Percentiles rank a stretch among this genome's conserved stretches.
Evolutionary conservation across 2,113 vertebrate genomes (phyloP).

Genomic region (Martes martes): DNA sequence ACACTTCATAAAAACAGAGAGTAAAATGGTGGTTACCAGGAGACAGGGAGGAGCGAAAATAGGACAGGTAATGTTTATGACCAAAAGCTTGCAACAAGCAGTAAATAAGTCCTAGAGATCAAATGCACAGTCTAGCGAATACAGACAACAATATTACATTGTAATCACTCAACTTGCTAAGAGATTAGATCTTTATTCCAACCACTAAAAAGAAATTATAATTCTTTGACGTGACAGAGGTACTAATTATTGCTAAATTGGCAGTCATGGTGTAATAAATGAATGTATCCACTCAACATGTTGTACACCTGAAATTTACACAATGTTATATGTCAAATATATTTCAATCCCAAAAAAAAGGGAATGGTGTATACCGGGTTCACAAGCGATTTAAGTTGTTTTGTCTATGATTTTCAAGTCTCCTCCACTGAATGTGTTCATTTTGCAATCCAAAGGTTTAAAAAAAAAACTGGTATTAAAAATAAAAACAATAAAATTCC

Average conservation of each 20-base stretch:
- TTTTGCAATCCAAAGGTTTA: background rate
- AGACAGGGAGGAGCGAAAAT: accelerated
- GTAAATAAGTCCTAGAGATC: background rate
- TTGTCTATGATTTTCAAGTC: background rate
- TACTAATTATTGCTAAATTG: background rate
- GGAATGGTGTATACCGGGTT: background rate
- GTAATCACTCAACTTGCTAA: background rate
- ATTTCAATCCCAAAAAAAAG: background rate
- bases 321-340: background rate
- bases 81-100: background rate
- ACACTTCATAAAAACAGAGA: background rate
- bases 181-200: background rate
- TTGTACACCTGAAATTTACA: too few relatives aligned
- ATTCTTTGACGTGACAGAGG: background rate
- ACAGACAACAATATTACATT: too few relatives aligned
- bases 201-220: background rate
- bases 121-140: background rate
- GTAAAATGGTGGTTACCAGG: background rate
- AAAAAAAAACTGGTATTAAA: background rate
- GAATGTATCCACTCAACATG: too few relatives aligned
- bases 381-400: background rate
- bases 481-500: background rate
- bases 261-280: background rate
- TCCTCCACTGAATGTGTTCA: background rate
- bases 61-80: background rate